Evolutionary conservation across 2,113 vertebrate genomes (phyloP).

Genomic region (Anoplopoma fimbria): DNA sequence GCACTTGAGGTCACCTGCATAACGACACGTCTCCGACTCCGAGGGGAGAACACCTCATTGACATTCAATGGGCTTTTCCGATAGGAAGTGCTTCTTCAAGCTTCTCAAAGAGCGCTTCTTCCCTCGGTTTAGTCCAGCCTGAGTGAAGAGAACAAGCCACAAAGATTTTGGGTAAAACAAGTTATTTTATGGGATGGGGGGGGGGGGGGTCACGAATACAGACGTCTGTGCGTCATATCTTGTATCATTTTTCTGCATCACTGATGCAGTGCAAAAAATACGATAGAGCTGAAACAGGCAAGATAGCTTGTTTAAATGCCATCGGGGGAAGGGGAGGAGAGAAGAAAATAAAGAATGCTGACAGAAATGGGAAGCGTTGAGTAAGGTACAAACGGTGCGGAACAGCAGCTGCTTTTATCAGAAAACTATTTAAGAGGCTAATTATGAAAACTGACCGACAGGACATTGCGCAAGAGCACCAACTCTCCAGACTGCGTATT

Average conservation of each 20-base stretch:
- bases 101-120: slow-evolving; percentile 32
- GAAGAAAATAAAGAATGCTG: background rate
- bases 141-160: slow-evolving; percentile 59
- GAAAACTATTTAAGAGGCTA: slow-evolving; percentile 11
- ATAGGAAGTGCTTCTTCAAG: slow-evolving; percentile 49
- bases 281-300: slow-evolving; percentile 51
- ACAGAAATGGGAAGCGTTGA: slow-evolving; percentile 47
- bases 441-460: slow-evolving; percentile 32
- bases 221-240: slow-evolving; percentile 55
- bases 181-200: slow-evolving; percentile 11
- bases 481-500: slow-evolving; percentile 35
- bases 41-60: slow-evolving; percentile 31
- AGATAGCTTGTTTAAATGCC: slow-evolving; percentile 59
- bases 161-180: slow-evolving; percentile 65
- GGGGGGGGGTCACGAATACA: slow-evolving; percentile 33
- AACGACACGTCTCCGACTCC: background rate
- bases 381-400: slow-evolving; percentile 29
- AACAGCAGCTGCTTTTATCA: slow-evolving; percentile 30
- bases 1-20: too few species aligned
- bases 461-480: slow-evolving; percentile 45
- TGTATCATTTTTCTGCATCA: slow-evolving; percentile 71
- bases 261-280: slow-evolving; percentile 55
- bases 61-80: slow-evolving; percentile 27
- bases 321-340: slow-evolving; percentile 4
- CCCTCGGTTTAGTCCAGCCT: slow-evolving; percentile 43